Evolutionary conservation across 2,888 invertebrate genomes (phyloP), one percentile per base, ranked within the genome.

Genomic region (Bellardia bayeri): DNA sequence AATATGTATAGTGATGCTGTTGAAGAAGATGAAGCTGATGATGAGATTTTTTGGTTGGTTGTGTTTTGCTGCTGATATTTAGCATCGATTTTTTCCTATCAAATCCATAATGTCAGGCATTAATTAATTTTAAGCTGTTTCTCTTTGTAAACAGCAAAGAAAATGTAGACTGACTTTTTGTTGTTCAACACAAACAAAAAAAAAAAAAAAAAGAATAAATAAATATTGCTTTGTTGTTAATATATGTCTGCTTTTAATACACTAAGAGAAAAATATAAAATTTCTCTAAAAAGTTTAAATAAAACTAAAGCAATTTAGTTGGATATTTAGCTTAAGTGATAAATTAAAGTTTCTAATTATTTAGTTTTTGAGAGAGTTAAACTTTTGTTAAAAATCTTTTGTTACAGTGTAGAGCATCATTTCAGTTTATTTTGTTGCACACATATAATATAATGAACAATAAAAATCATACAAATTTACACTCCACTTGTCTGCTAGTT

Each of bases 71-170:
- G 83, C 23, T 84, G 81, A 85, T 81, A 78, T 87, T 87, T 78
- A 79, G 79, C 85, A 87, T 87, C 87, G 87, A 87, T 87, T 87
- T 87, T 87, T 87, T 82, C 87, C 87, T 87, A 87, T 87, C 87
- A 87, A 85, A 87, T 87, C 87, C 87, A 87, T 87, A 87, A 87
- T 87, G 87, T 85, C 87, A 85, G 74, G 64, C 87, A 87, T 87
- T 87, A 85, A 87, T 87, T 85, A 87, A 87, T 87, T 87, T 82
- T 79, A 61, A 82, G 79, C 79, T 72, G 23, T 72, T 51, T 16
- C 51, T 72, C 58, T 84, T 74, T 72, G 71, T 61, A 56, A 71
- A 63, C n/a, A 80, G 40, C 63, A n/a, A 23, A 81, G 63, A 71
- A 81, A 16, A 64, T 64, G 40, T 63, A 63, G 71, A 61, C 37